Evolutionary conservation across 2,113 vertebrate species (phyloP), one percentile per base, ranked within the genome.

Genomic region (Stegastes partitus): DNA sequence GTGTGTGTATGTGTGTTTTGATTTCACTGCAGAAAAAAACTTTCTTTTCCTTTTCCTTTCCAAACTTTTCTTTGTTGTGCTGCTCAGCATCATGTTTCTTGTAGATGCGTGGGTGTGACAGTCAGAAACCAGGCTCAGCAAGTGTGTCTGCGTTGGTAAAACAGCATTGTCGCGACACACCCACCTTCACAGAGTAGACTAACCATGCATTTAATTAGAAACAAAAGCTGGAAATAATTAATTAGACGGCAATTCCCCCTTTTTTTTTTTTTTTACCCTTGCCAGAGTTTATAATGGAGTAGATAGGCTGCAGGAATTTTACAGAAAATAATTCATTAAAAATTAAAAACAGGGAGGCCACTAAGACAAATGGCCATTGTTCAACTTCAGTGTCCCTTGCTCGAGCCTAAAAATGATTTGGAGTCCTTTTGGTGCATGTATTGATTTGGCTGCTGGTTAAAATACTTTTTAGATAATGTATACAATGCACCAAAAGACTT

Each of bases 161-260:
- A 76, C 81, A 79, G 80, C 67, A 42, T 25, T 79, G 81, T 87
- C 34, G n/a, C 11, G 77, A 81, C 82, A 83, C 88, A 79, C 86
- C 84, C 85, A 86, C 89, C 75, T 83, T 75, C 61, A 71, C 83
- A 89, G 82, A 87, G 87, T 82, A 74, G 86, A 90, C 87, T 90
- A 94, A 90, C 91, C 93, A 94, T 91, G 94, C 93, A 92, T 92
- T 94, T 94, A 94, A 95, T 94, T 92, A 93, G 91, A 93, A 94
- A 94, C 92, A 94, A 95, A 94, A 92, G 89, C 92, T 90, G 91
- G 89, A 94, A 92, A 93, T 92, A 93, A 94, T 93, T 93, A 93
- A 94, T 93, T 90, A 92, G 89, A 83, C 81, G 54, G 77, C 80
- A 93, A 84, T 87, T 93, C 81, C 89, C 69, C 5, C 79, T 88